These are phyloP conservation scores for Maniola hyperantus DNA, from an alignment of 2,888 invertebrate species.

Conservation along the genomic window DNA sequence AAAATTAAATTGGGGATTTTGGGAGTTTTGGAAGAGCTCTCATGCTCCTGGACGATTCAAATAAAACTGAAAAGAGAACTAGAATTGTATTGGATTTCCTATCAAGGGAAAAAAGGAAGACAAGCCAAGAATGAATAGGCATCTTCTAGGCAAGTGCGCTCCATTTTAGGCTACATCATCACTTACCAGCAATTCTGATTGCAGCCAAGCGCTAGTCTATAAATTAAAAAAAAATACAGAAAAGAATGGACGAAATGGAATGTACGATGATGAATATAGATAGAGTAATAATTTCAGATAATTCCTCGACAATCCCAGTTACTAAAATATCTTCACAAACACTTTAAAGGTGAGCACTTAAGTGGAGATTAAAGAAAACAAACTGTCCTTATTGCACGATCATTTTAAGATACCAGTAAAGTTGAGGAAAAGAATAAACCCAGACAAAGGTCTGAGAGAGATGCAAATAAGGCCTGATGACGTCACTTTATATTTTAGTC, in stretches of 20 bases:
- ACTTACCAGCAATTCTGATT: too few relatives aligned
- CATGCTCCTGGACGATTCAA: too few relatives aligned
- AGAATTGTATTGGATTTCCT: too few relatives aligned
- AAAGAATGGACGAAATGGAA: not conserved
- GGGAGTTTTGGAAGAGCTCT: not conserved
- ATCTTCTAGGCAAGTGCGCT: too few relatives aligned
- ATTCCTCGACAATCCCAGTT: not conserved
- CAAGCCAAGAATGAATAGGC: too few relatives aligned
- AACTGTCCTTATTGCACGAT: not conserved
- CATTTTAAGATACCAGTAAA: slow-evolving; percentile 6
- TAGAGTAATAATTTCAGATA: not conserved
- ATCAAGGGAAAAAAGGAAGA: too few relatives aligned
- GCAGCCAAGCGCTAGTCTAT: too few relatives aligned
- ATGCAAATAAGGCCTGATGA: not conserved
- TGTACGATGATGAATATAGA: not conserved
- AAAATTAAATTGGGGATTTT: too few relatives aligned
- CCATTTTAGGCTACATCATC: too few relatives aligned
- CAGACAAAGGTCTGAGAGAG: slow-evolving; percentile 13
- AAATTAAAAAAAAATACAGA: too few relatives aligned
- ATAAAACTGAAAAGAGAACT: too few relatives aligned
- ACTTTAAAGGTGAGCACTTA: not conserved
- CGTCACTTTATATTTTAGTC: not conserved
- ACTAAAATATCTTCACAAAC: not conserved
- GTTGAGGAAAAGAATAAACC: not conserved
- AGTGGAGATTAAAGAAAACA: slow-evolving; percentile 3